These are phyloP conservation scores for Heterohyrax brucei DNA, from an alignment of 2,797 vertebrate genomes.

Conservation along the genomic window DNA sequence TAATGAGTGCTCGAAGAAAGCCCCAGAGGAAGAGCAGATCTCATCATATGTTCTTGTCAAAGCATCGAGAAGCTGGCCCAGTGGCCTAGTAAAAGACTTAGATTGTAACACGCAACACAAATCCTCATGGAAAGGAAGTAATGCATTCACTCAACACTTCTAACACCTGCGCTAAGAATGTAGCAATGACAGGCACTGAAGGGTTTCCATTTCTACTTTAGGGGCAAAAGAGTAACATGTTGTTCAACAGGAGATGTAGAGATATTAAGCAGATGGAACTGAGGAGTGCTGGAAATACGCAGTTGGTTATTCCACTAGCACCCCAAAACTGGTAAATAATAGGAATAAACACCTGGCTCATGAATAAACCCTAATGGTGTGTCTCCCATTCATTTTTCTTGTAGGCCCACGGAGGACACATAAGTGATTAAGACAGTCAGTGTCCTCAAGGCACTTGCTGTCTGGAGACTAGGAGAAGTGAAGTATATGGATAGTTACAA, in stretches of 20 bases:
- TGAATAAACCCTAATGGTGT: not conserved
- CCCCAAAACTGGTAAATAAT: not conserved
- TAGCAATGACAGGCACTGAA: constrained; percentile 36
- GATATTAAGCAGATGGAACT: not conserved
- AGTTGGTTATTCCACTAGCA: not conserved
- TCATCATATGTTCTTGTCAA: constrained; percentile 57
- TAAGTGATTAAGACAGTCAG: not conserved
- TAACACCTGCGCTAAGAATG: constrained; percentile 61
- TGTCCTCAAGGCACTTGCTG: not conserved
- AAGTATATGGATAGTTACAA: constrained; percentile 2
- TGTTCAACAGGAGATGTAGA: constrained; percentile 17
- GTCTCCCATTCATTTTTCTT: constrained; percentile 16
- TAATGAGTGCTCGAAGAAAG: constrained; percentile 32
- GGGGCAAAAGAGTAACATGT: constrained; percentile 42
- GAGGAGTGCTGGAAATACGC: constrained; percentile 38
- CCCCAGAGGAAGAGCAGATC: constrained; percentile 45
- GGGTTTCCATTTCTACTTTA: constrained; percentile 34
- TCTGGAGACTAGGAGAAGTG: not conserved
- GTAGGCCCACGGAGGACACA: not conserved
- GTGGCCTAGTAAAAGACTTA: constrained; percentile 41
- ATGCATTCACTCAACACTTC: constrained; percentile 23
- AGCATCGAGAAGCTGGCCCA: constrained; percentile 65
- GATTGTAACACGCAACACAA: constrained; percentile 52
- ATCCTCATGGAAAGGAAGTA: not conserved
- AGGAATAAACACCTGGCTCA: not conserved